Evolutionary conservation across 2,888 invertebrate species (phyloP), one percentile per base, ranked within the genome.

Genomic region (Drosophila rellima): DNA sequence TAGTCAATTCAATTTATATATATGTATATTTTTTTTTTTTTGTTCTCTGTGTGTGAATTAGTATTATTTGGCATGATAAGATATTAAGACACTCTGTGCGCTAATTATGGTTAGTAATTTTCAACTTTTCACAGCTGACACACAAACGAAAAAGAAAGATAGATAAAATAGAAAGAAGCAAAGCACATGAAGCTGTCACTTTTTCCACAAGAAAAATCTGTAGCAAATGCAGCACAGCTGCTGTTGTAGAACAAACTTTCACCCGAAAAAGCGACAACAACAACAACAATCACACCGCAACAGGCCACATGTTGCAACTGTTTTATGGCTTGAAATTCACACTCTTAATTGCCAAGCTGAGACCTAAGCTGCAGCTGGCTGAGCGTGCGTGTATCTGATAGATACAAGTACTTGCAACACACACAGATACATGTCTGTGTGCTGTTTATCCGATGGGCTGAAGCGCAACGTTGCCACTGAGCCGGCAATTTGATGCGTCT

Each of bases 311-410:
- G 82, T 76, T 86, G 82, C 82, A 86, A 82, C 87, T 77, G 78
- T 80, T 86, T 88, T 70, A 86, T 83, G 66, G 72, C 78, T 82
- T 66, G 72, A 88, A 86, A 88, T 83, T 88, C 78, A 83, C 89
- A 83, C 83, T 83, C 76, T 83, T 88, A 88, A 88, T 86, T 88
- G 89, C 80, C 82, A 61, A 61, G 68, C 65, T 35, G 57, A 51
- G 60, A 65, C 62, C 65, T 57, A 48, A 54, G 54, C 62, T 54
- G 72, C 61, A 40, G 50, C 31, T 18, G 60, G 13, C 60, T 35
- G 60, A 44, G 60, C 54, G 54, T 74, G 69, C 74, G 64, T 63
- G 68, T 57, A 61, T 64, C 68, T 68, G 5, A 63, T 45, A 78
- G 74, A 78, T 67, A 52, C 26, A 48, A 15, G 39, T 52, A 59